phyloP scores from a whole-genome alignment of 2,797 vertebrate species.

The Labroides dimidiatus region DNA sequence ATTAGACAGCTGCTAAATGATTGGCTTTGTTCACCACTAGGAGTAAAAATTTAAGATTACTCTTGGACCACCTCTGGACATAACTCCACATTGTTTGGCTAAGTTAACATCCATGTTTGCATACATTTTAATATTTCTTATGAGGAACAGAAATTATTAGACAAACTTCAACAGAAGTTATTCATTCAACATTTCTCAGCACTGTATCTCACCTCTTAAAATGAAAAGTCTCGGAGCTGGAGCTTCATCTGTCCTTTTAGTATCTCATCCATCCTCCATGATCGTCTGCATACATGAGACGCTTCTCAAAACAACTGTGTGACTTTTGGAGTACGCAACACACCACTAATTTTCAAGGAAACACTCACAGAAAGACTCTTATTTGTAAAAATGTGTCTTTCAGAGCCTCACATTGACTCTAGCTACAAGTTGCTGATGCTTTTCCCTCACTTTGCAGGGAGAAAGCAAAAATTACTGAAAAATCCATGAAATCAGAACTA shows the following conservation, averaged over 20 bases:
- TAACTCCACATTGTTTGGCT: background rate
- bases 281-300: constrained; percentile 12
- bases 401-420: background rate
- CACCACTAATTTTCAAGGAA: no score
- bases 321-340: no score
- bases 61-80: background rate
- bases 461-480: no score
- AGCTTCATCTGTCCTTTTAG: constrained; percentile 74
- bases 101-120: background rate
- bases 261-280: constrained; percentile 69
- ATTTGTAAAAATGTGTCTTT: background rate
- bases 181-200: background rate
- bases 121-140: background rate
- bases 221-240: constrained; percentile 65
- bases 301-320: no score
- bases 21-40: background rate
- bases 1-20: background rate
- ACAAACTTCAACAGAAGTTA: constrained; percentile 20
- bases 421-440: background rate
- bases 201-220: constrained; percentile 68
- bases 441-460: background rate
- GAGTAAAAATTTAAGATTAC: background rate
- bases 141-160: background rate
- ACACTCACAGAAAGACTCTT: no score
- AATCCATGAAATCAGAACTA: background rate